Base-by-base conservation (phyloP, 2,888 invertebrate species). In the Cylloceria caligata region DNA sequence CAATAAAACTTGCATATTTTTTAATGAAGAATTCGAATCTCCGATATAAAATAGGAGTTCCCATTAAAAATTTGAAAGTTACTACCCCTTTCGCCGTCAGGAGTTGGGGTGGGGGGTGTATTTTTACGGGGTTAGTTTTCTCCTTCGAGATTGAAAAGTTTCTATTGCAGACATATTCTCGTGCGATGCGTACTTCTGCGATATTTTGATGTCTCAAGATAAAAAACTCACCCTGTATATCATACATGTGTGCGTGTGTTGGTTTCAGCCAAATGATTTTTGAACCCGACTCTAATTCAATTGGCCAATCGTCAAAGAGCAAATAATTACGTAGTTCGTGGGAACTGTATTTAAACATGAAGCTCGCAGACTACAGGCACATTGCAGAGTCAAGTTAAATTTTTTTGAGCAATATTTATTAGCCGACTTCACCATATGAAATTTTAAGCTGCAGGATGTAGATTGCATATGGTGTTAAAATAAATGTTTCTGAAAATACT, bases 261-360 rank as follows among this genome's bases (percentile, higher is more conserved):
- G 5, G 11, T 21, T 52, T 13, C 42, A 55, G 62, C 34, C 16
- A 13, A 64, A 75, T 57, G 27, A 76, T 80, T 71, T 80, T 75
- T 19, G 45, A 65, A 67, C 57, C 71, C 45, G 52, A 34, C 49
- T 47, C 19, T 75, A 34, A 71, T 75, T 69, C 30, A 57, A 57
- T 57, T 36, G 30, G 19, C 16, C 34, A 24, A 21, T 52, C 27
- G 60, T 36, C 45, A 39, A 60, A 68, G 27, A 39, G 49, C 65
- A 75, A 80, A 75, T 67, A 80, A 71, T 75, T 71, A 49, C 57
- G 52, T 39, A 39, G 67, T 52, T 19, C 39, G 21, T n/a, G 19
- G 21, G 34, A 6, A n/a, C 21, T 47, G 64, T 30, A 45, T 73
- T 45, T 60, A 21, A 13, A 30, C 11, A 34, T n/a, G 16, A 27